phyloP scores from a whole-genome alignment of 2,797 vertebrate genomes.

The Mus caroli region DNA sequence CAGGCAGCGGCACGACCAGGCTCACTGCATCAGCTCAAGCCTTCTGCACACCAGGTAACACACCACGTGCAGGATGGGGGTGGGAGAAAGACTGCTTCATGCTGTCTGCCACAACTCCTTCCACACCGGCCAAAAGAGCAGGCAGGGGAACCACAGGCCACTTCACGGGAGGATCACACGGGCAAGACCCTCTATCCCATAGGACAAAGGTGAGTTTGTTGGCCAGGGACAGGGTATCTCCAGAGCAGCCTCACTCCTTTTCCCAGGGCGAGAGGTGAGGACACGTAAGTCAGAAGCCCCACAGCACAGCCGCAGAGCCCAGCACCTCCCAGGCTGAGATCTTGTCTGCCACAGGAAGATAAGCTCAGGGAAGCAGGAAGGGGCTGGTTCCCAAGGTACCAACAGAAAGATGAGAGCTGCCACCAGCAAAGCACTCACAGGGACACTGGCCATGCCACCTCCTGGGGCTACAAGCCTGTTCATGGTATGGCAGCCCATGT shows the following conservation, averaged over 20 bases:
- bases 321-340: not conserved
- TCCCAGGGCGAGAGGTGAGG: not conserved
- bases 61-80: not conserved
- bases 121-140: not conserved
- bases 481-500: fast-evolving
- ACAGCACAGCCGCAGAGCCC: not conserved
- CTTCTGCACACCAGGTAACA: not conserved
- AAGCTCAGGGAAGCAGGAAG: not conserved
- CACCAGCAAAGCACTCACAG: not conserved
- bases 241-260: not conserved
- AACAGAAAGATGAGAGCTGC: not conserved
- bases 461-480: not conserved
- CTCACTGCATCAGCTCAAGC: not conserved
- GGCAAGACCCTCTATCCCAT: not conserved
- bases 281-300: not conserved
- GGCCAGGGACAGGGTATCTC: not conserved
- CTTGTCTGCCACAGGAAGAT: not conserved
- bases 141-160: not conserved
- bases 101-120: not conserved
- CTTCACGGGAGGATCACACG: not conserved
- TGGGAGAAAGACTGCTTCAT: not conserved
- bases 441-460: not conserved
- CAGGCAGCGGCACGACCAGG: not conserved
- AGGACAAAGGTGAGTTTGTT: not conserved
- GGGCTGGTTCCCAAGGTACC: not conserved